Percentiles rank a stretch among this genome's conserved stretches.
Conservation (phyloP, 2,113 vertebrate genomes). For the Meles meles region DNA sequence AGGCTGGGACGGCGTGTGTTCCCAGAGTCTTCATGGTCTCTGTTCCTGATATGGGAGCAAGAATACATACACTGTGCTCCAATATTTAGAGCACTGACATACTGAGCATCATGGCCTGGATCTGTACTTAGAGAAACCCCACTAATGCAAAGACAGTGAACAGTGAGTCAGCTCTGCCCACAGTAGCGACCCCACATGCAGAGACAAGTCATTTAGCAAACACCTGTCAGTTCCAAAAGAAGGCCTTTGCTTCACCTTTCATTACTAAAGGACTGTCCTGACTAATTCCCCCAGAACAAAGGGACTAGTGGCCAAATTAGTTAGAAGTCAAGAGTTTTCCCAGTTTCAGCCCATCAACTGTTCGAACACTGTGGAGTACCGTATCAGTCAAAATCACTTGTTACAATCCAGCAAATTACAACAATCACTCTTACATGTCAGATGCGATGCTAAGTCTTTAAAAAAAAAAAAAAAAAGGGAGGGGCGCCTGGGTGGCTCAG, state of each 20-base stretch:
- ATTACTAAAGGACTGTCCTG: neutral
- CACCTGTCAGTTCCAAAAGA: neutral
- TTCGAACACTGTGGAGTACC: neutral
- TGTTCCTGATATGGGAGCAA: neutral
- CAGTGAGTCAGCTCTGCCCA: neutral
- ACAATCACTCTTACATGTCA: neutral
- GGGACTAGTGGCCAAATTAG: neutral
- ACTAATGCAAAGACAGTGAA: neutral
- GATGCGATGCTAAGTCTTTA: neutral
- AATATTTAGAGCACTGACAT: neutral
- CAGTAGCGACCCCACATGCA: fast-evolving
- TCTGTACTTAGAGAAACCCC: no score
- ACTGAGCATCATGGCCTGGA: neutral
- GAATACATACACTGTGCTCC: no score
- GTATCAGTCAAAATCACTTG: neutral
- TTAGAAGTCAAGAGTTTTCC: neutral
- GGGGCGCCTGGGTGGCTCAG: no score
- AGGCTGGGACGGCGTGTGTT: neutral
- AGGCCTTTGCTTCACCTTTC: neutral
- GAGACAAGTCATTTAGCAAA: neutral
- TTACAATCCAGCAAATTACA: neutral
- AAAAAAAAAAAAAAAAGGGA: neutral
- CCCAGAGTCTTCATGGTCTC: neutral
- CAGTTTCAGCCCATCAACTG: neutral
- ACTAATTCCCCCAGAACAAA: neutral